Base-by-base conservation (phyloP, 2,797 vertebrate species). In the Sylvilagus floridanus region DNA sequence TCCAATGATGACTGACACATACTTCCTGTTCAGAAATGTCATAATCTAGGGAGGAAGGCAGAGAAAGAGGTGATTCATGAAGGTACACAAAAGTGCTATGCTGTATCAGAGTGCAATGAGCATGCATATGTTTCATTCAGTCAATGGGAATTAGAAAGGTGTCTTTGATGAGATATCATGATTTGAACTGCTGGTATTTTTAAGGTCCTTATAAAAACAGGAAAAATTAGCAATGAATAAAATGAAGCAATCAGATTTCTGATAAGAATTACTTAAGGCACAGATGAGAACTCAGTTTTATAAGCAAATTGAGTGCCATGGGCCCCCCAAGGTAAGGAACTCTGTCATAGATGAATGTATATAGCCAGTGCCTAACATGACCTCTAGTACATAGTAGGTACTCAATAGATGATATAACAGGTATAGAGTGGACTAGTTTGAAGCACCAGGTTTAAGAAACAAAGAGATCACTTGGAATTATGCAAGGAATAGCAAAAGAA, bases 371-470 rank as follows among this genome's bases (percentile, higher is more conserved):
- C 65, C 50, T 89, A 21, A 57, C 30, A 81, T 1, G 28, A 26
- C 14, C 54, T 37, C 16, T 30, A 54, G 52, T 7, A 32, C 3
- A 24, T 75, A 16, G 1, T 8, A 52, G 30, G 16, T 26, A 1
- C 7, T 57, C 24, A 66, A 28, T 24, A 63, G 73, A 52, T 22
- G 14, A 50, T 22, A 32, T 65, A 57, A 66, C 9, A 42, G 11
- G 3, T 4, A 26, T n/a, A 4, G 26, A 50, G 57, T 42, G 4
- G 4, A 62, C 19, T 83, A 57, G 22, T 28, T 62, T 60, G 10
- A 93, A 92, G 10, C 26, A 82, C 37, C 24, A 7, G n/a, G 17
- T 75, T 86, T 66, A 62, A 81, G 42, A 90, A 86, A 89, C 17
- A 9, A 5, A 11, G 21, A 5, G 22, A 52, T 60, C 47, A 68